Evolutionary conservation across 2,888 invertebrate species (phyloP).

Genomic region (Andricus curvator): DNA sequence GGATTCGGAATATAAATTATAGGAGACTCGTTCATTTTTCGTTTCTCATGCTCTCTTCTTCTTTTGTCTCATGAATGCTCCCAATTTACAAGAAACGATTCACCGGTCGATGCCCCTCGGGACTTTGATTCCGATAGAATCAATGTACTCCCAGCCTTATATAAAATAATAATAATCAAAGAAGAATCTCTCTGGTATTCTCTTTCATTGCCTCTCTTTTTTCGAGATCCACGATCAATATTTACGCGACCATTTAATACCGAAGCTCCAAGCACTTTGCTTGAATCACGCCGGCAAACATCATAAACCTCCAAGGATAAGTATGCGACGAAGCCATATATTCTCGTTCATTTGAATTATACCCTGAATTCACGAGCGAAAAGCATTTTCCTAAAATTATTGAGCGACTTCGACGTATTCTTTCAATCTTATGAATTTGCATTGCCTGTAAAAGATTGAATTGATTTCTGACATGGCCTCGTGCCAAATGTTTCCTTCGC

Average conservation of each 20-base stretch:
- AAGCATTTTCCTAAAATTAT: slow-evolving; percentile 32
- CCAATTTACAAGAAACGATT: not conserved
- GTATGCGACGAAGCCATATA: slow-evolving; percentile 39
- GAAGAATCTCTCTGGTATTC: not conserved
- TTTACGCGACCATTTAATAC: slow-evolving; percentile 18
- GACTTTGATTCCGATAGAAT: not conserved
- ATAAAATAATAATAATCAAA: not conserved
- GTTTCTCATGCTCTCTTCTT: not conserved
- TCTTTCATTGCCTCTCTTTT: not conserved
- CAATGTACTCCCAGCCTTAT: not conserved
- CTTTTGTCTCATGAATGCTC: not conserved
- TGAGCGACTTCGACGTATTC: slow-evolving; percentile 24
- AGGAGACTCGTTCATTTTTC: slow-evolving; percentile 1
- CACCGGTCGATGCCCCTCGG: not conserved
- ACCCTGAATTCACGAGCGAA: slow-evolving; percentile 4
- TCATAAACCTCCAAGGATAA: slow-evolving; percentile 59
- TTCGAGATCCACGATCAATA: slow-evolving; percentile 16
- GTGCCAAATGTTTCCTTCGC: not conserved
- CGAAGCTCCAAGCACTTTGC: slow-evolving; percentile 10
- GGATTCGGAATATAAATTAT: not conserved
- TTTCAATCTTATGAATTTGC: slow-evolving; percentile 18
- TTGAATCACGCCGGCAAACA: slow-evolving; percentile 51
- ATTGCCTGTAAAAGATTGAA: not conserved
- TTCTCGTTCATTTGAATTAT: slow-evolving; percentile 30
- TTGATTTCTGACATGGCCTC: not conserved